Base-by-base conservation (phyloP, 2,797 vertebrate genomes). In the Eulemur mongoz region DNA sequence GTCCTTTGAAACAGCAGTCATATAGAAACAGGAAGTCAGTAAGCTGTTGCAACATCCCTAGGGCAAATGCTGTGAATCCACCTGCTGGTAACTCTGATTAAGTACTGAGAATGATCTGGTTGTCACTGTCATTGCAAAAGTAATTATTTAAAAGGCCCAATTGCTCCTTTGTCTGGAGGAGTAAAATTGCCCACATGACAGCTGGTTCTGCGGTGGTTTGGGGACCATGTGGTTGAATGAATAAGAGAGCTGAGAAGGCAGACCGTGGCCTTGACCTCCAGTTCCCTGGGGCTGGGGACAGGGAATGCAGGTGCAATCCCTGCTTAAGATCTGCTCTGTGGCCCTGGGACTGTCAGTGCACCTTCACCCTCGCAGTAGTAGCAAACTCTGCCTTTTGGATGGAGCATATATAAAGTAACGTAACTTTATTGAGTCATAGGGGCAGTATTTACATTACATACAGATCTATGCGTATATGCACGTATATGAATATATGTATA, bases 11-110 rank as follows among this genome's bases (percentile, higher is more conserved):
- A 88, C 4, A 38, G 72, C 73, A 96, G 89, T 94, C 95, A 91
- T 45, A 80, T 3, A 94, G 95, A 95, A 93, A 94, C 94, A 92
- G 95, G 94, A 98, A 97, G 92, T 94, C n/a, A 15, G 85, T 4
- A 48, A 48, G 27, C 22, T 30, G 8, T 96, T 93, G 93, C 89
- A 35, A 95, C 80, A 96, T 89, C 76, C 67, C 73, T 45, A 40
- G 79, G 72, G 80, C 91, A 93, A 89, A 95, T 40, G 63, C 83
- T 96, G 72, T 93, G 87, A 94, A 89, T 93, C 90, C 40, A 96
- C 94, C 91, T 90, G 83, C 87, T 82, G 70, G 70, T 67, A 81
- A 76, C 50, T 95, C 82, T 85, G 93, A 87, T 65, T 57, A 89
- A 84, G 70, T 84, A 14, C 38, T 14, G 32, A 70, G 76, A 75